Base-by-base conservation (phyloP, 1,140 invertebrate genomes). In the Dysdera silvatica region DNA sequence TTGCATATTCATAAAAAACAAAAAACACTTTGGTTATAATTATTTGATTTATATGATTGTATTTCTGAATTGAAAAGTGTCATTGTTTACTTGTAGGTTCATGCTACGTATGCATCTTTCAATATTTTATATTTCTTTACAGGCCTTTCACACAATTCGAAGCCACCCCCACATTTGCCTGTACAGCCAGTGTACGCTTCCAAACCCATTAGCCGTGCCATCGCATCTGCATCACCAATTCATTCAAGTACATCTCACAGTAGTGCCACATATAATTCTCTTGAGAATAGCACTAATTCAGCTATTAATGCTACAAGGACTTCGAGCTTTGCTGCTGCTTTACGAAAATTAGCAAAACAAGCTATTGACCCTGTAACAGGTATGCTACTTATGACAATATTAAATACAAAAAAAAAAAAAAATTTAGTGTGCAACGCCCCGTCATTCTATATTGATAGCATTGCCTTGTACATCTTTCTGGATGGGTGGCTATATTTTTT, bases 311-410 rank as follows among this genome's bases (percentile, higher is more conserved):
- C 63, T 7, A 59, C 63, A n/a, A 33, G 63, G 18, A 75, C 74
- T 3, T 78, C 77, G 35, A 81, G 84, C 29, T 90, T 89, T 77
- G 87, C 87, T 24, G 87, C 87, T 4, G 87, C 87, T 4, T 74
- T 90, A 56, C 79, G 87, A 59, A 88, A 87, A 73, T 76, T 90
- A 59, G 87, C 87, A 41, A 87, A 90, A 74, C 87, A 89, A 72
- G 86, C 86, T 35, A 84, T 77, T 43, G 78, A 77, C 57, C 77
- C 76, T 28, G 58, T 52, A 14, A 47, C 43, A 31, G 64, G 62
- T 68, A 40, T 59, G 18, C 28, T 16, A 7, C 16, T 4, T 28
- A 47, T 48, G n/a, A 18, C 23, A 41, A 41, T 7, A 37, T 37
- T 37, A 37, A 10, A 37, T 10, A 37, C 16, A 10, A 10, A 37